Evolutionary conservation across 2,797 vertebrate species (phyloP), one percentile per base, ranked within the genome.

Genomic region (Liasis olivaceus): DNA sequence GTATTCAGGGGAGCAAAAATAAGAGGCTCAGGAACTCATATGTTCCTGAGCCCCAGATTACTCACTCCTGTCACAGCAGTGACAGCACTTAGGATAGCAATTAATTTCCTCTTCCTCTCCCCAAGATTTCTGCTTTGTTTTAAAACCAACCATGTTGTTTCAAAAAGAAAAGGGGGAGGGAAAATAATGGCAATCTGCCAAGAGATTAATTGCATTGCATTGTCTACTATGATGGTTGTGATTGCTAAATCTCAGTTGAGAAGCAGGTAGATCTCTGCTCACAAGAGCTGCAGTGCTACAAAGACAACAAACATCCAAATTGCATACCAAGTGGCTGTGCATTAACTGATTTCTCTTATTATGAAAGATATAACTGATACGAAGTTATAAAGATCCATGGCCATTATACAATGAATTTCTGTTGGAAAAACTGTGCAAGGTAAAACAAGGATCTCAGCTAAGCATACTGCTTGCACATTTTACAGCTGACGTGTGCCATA

Each of bases 251-350:
- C 36, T 97, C 97, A 97, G 72, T 97, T 96, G 95, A 94, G 93
- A 97, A 97, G 96, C 97, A 96, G 96, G 95, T 94, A 96, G 90
- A 0, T 42, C 95, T 94, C 58, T 77, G 2, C 64, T 91, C 94
- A 90, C 96, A 92, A 93, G 90, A 95, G 91, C 97, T 96, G 95
- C 93, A 94, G 96, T 93, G 95, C 96, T 93, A 86, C 91, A 93
- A 96, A 98, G 97, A 96, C 95, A 97, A 97, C 97, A 94, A 97
- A 85, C 94, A 92, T 96, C 92, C n/a, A 6, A 0, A 69, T 94
- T 94, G 97, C 97, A 97, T 98, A 97, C 97, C 96, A 97, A 98
- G 96, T 92, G 96, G 95, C 54, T 12, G 64, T 93, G 85, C 96
- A 54, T 96, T 96, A 97, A 97, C 95, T 22, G 96, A 95, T 96